A percentile compares a stretch with the other conserved stretches of the same genome.
phyloP scores from a whole-genome alignment of 2,797 vertebrate species.

The Neoniphon sammara region DNA sequence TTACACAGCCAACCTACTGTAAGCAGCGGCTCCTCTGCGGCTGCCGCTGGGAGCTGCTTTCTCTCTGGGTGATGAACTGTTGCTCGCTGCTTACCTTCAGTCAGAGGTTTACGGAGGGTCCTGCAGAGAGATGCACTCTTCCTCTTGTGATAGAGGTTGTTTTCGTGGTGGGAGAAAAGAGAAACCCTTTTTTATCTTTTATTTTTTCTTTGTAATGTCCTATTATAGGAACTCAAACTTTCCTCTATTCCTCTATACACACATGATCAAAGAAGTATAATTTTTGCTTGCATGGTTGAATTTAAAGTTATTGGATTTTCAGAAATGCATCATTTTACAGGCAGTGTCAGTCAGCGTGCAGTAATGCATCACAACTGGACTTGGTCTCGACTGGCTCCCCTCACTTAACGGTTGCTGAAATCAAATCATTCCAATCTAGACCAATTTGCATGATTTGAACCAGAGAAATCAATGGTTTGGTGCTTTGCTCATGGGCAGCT shows the following conservation, averaged over 20 bases:
- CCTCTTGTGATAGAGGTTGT: not conserved
- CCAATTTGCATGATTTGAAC: not conserved
- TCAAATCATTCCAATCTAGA: not conserved
- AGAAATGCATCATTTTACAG: too few relatives aligned
- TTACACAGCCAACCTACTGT: slow-evolving; percentile 50
- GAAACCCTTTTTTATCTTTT: too few relatives aligned
- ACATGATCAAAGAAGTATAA: too few relatives aligned
- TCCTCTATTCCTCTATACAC: too few relatives aligned
- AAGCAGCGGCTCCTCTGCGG: slow-evolving; percentile 22
- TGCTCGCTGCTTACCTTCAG: slow-evolving; percentile 22
- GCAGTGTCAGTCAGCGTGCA: too few relatives aligned
- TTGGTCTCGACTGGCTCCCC: not conserved
- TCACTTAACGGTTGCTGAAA: not conserved
- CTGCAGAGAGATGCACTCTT: slow-evolving; percentile 22
- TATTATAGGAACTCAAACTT: too few relatives aligned
- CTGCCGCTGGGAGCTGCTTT: slow-evolving; percentile 13
- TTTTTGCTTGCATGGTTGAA: too few relatives aligned
- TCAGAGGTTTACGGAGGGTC: not conserved
- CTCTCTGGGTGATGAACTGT: slow-evolving; percentile 24
- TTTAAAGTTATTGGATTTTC: too few relatives aligned
- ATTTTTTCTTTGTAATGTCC: too few relatives aligned
- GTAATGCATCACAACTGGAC: too few relatives aligned
- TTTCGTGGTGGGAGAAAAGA: too few relatives aligned
- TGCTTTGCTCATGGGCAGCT: slow-evolving; percentile 3
- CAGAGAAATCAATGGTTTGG: not conserved